phyloP scores from a whole-genome alignment of 2,113 vertebrate species.

The Boleophthalmus pectinirostris region DNA sequence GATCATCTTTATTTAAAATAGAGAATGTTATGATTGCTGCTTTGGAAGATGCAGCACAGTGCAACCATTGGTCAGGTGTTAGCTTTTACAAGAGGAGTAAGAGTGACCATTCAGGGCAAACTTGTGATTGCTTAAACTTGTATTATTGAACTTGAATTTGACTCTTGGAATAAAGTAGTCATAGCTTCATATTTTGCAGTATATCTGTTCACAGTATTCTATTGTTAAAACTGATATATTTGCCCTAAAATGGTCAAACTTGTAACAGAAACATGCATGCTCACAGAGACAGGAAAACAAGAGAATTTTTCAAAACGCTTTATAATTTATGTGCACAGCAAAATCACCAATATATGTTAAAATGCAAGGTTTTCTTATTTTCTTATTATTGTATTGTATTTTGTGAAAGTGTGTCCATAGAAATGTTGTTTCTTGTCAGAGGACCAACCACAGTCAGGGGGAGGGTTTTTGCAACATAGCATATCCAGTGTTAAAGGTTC shows the following conservation, averaged over 20 bases:
- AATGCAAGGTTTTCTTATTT: not conserved
- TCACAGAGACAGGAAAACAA: constrained; percentile 13
- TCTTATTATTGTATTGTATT: not conserved
- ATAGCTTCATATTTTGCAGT: not conserved
- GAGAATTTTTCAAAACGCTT: not conserved
- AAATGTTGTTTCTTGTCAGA: too few species aligned
- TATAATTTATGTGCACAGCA: not conserved
- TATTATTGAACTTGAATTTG: not conserved
- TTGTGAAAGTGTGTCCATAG: not conserved
- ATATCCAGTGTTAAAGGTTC: too few species aligned
- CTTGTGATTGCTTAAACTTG: not conserved
- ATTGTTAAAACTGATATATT: constrained; percentile 14
- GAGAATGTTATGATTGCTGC: constrained; percentile 42
- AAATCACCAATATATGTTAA: not conserved
- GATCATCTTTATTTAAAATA: constrained; percentile 65
- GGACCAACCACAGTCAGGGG: too few species aligned
- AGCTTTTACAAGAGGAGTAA: constrained; percentile 44
- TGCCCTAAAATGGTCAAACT: constrained; percentile 30
- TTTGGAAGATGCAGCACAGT: constrained; percentile 42
- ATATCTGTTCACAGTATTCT: not conserved
- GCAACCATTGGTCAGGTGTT: constrained; percentile 58
- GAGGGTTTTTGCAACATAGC: too few species aligned
- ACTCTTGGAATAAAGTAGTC: not conserved
- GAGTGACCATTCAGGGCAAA: constrained; percentile 46
- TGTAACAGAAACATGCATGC: constrained; percentile 45